Evolutionary conservation across 1,140 invertebrate species (phyloP).

Genomic region (Condylostylus longicornis): DNA sequence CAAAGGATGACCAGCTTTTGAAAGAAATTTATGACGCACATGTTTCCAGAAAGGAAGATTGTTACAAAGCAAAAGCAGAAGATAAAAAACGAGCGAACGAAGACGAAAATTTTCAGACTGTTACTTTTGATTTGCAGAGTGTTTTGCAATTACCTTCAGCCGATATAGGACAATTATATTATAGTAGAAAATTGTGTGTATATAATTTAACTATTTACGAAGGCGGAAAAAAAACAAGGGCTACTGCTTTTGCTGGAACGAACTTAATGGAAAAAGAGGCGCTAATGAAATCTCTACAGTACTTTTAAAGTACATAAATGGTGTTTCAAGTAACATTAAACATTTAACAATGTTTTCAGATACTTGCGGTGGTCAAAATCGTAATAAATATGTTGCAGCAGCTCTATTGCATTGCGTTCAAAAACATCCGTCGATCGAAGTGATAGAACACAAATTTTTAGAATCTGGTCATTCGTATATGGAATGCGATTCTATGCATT

Average conservation of each 20-base stretch:
- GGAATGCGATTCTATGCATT: too few relatives aligned
- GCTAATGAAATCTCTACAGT: not conserved
- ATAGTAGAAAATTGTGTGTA: not conserved
- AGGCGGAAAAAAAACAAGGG: not conserved
- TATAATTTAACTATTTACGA: not conserved
- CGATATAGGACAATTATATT: not conserved
- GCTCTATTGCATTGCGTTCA: constrained; percentile 9
- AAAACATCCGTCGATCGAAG: constrained; percentile 5
- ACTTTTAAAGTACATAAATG: constrained; percentile 5
- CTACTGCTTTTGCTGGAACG: too few relatives aligned
- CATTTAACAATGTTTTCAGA: constrained; percentile 12
- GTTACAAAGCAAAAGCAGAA: not conserved
- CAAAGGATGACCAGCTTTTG: not conserved
- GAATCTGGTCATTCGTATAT: too few relatives aligned
- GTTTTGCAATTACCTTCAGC: constrained; percentile 2
- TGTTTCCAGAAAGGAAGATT: not conserved
- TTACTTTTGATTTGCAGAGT: constrained; percentile 10
- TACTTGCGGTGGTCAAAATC: constrained; percentile 13
- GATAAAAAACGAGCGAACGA: constrained; percentile 3
- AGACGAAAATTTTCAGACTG: constrained; percentile 3
- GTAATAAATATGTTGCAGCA: constrained; percentile 9
- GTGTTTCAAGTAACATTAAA: constrained; percentile 7
- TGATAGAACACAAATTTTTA: constrained; percentile 12
- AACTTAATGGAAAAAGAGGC: not conserved
- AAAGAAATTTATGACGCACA: not conserved